These are phyloP conservation scores for Streblospio benedicti DNA, from an alignment of 1,140 invertebrate species.

Conservation along the genomic window DNA sequence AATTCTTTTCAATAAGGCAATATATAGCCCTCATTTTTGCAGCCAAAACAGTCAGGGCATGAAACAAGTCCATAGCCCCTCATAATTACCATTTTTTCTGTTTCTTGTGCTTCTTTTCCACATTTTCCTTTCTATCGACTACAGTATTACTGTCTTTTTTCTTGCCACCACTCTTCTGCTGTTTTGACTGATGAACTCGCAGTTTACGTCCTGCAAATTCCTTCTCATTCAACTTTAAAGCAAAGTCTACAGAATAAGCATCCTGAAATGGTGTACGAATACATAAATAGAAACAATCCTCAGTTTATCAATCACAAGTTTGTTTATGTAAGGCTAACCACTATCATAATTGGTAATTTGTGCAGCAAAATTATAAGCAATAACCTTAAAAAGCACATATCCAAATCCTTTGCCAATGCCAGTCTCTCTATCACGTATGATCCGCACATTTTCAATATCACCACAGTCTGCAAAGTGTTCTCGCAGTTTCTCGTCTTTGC, in stretches of 20 bases:
- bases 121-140: too few relatives aligned
- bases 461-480: slow-evolving; percentile 61
- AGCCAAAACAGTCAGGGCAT: too few relatives aligned
- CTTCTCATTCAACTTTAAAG: slow-evolving; percentile 13
- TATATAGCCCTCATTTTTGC: too few relatives aligned
- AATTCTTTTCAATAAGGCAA: too few relatives aligned
- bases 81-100: too few relatives aligned
- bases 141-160: not conserved
- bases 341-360: too few relatives aligned
- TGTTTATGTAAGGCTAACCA: too few relatives aligned
- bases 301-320: too few relatives aligned
- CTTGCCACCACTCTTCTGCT: too few relatives aligned
- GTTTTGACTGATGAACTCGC: slow-evolving; percentile 9
- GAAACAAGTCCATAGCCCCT: too few relatives aligned
- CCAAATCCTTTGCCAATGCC: slow-evolving; percentile 60
- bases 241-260: slow-evolving; percentile 16
- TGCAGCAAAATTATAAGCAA: not conserved
- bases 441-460: slow-evolving; percentile 56
- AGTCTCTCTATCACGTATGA: slow-evolving; percentile 59
- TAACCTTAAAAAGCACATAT: slow-evolving; percentile 47
- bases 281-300: not conserved
- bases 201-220: slow-evolving; percentile 14
- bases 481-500: slow-evolving; percentile 59
- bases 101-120: too few relatives aligned
- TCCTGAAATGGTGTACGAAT: slow-evolving; percentile 2